Evolutionary conservation across 1,140 invertebrate species (phyloP).

Genomic region (Dinoponera quadriceps): DNA sequence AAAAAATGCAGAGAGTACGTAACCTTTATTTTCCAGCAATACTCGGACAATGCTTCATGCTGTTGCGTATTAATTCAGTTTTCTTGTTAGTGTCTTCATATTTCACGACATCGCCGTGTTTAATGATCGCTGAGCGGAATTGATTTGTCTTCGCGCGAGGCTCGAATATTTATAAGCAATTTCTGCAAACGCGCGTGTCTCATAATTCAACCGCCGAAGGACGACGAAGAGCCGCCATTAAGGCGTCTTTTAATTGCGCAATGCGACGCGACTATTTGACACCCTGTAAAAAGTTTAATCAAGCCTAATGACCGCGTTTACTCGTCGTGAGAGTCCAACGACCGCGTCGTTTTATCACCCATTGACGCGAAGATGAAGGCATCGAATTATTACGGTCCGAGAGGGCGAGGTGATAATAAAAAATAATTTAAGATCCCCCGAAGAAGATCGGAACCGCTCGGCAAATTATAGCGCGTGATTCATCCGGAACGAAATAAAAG

Average conservation of each 20-base stretch:
- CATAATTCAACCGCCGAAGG: conserved; percentile 48
- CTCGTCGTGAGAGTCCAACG: conserved; percentile 50
- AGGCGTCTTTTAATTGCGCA: conserved; percentile 73
- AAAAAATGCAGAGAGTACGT: not conserved
- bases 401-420: conserved; percentile 50
- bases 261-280: conserved; percentile 70
- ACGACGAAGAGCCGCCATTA: conserved; percentile 32
- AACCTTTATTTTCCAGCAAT: not conserved
- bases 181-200: not conserved
- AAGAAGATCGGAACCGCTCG: conserved; percentile 6
- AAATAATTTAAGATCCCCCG: conserved; percentile 54
- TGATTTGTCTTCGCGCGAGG: not conserved
- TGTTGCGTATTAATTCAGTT: conserved; percentile 14
- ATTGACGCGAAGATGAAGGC: conserved; percentile 59
- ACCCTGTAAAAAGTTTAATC: conserved; percentile 79
- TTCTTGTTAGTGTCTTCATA: conserved; percentile 2
- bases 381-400: conserved; percentile 64
- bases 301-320: conserved; percentile 71
- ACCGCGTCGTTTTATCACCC: conserved; percentile 49
- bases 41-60: not conserved
- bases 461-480: conserved; percentile 50
- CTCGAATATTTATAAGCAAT: conserved; percentile 58
- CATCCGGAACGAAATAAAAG: conserved; percentile 36
- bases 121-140: not conserved
- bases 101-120: not conserved